Evolutionary conservation across 2,797 vertebrate species (phyloP).

Genomic region (Trachops cirrhosus): DNA sequence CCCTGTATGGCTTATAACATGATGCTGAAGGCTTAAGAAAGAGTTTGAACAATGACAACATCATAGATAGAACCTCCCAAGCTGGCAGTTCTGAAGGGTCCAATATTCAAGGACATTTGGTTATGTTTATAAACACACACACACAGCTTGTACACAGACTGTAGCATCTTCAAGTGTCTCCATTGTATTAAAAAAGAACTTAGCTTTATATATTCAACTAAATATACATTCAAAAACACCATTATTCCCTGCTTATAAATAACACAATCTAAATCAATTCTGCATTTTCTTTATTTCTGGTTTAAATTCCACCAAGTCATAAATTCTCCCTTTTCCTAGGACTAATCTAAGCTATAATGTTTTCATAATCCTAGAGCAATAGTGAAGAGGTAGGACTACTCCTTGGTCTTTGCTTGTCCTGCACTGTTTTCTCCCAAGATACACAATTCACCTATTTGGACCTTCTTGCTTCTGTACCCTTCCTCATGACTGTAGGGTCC

Average conservation of each 20-base stretch:
- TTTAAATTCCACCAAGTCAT: background rate
- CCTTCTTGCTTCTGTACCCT: background rate
- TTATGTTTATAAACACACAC: background rate
- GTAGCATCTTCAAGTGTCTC: background rate
- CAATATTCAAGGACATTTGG: background rate
- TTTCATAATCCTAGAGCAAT: background rate
- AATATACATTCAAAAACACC: background rate
- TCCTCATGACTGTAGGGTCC: background rate
- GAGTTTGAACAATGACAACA: slow-evolving; percentile 10
- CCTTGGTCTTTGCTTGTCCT: background rate
- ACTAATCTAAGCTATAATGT: background rate
- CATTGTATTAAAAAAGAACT: background rate
- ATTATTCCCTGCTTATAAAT: background rate
- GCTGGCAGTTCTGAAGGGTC: background rate
- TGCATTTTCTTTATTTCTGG: background rate
- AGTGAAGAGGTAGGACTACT: background rate
- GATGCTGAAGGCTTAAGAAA: background rate
- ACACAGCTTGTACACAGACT: background rate
- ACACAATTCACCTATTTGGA: background rate
- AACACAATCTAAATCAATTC: background rate
- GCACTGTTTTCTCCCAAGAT: background rate
- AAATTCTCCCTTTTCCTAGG: background rate
- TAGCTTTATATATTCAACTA: background rate
- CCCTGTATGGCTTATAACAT: background rate
- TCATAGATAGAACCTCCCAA: background rate